Conservation (phyloP, 2,888 invertebrate genomes). For the Lepidochitona cinerea region DNA sequence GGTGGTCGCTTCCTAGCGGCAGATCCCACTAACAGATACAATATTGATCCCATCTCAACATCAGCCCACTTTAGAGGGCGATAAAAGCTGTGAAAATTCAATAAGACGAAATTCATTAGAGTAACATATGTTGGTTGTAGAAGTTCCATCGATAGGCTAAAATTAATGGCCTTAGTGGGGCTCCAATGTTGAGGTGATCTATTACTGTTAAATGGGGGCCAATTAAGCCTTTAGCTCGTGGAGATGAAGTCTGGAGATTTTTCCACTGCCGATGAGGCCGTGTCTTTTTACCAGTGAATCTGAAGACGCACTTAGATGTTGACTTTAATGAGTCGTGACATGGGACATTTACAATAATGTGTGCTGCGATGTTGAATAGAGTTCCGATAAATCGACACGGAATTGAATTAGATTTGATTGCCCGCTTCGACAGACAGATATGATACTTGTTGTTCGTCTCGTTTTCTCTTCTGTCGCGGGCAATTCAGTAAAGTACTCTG, state of each 20-base stretch:
- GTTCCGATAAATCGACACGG: background rate
- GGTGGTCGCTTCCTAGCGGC: background rate
- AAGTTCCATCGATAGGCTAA: background rate
- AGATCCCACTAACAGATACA: background rate
- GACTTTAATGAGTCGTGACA: background rate
- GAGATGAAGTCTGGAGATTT: background rate
- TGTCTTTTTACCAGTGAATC: background rate
- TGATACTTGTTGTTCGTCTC: background rate
- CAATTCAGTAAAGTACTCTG: background rate
- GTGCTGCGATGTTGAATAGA: background rate
- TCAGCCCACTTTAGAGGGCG: background rate
- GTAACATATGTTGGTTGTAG: slow-evolving; percentile 17
- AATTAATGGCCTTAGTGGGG: slow-evolving; percentile 17
- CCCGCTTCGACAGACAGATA: background rate
- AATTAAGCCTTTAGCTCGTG: background rate
- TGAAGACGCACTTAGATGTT: background rate
- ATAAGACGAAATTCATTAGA: slow-evolving; percentile 25
- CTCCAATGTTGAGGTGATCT: slow-evolving; percentile 1
- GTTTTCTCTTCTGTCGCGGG: background rate
- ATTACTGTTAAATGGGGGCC: slow-evolving; percentile 8
- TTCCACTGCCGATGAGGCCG: background rate
- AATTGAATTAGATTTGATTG: background rate
- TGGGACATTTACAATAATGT: background rate
- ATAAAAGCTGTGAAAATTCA: slow-evolving; percentile 12
- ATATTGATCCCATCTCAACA: slow-evolving; percentile 10